A percentile compares a stretch with the other conserved stretches of the same genome.
phyloP scores from a whole-genome alignment of 2,888 invertebrate genomes.

The Dioctria rufipes region DNA sequence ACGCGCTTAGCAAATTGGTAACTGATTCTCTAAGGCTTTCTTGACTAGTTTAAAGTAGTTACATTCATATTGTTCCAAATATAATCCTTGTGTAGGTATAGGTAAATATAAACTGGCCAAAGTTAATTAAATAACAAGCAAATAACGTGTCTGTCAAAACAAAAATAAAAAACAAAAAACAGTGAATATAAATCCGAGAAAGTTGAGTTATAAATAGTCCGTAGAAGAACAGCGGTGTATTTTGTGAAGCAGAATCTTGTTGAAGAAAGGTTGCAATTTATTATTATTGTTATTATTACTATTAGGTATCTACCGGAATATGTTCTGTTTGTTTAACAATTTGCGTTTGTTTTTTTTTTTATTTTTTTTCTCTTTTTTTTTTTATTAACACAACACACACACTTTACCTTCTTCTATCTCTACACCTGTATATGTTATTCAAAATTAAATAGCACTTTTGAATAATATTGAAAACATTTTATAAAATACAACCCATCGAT shows the following conservation, averaged over 20 bases:
- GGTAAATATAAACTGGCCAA: constrained; percentile 3
- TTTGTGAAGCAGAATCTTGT: no score
- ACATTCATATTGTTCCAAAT: background rate
- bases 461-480: constrained; percentile 44
- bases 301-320: no score
- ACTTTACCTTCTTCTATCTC: constrained; percentile 4
- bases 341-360: background rate
- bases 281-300: no score
- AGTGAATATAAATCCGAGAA: background rate
- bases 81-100: constrained; percentile 17
- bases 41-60: background rate
- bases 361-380: background rate
- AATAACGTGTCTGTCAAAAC: background rate
- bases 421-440: constrained; percentile 29
- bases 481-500: constrained; percentile 36
- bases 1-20: constrained; percentile 14
- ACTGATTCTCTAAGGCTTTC: constrained; percentile 1
- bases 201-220: background rate
- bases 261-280: background rate
- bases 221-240: background rate
- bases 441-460: constrained; percentile 47
- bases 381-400: constrained; percentile 11
- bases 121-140: background rate
- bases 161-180: background rate
- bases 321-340: no score